phyloP scores from a whole-genome alignment of 2,888 invertebrate genomes.

The Caprella mutica region DNA sequence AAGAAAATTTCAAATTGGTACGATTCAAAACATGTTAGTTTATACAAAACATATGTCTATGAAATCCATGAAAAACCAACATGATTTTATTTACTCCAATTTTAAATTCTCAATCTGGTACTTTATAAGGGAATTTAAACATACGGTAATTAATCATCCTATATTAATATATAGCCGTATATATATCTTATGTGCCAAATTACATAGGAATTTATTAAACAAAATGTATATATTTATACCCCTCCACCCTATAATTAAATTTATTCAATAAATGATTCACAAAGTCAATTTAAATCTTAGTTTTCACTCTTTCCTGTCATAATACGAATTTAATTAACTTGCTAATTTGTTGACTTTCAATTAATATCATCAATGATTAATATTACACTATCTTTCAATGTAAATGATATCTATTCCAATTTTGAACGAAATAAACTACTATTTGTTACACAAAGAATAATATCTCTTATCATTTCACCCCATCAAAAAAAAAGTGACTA shows the following conservation, averaged over 20 bases:
- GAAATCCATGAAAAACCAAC: background rate
- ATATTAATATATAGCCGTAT: background rate
- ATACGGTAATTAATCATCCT: background rate
- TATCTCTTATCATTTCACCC: too few species aligned
- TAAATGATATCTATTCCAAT: too few species aligned
- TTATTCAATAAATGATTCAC: background rate
- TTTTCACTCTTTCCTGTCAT: too few species aligned
- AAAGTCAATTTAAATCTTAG: background rate
- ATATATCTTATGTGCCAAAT: background rate
- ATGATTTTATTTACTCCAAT: background rate
- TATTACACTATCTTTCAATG: too few species aligned
- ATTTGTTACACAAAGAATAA: too few species aligned
- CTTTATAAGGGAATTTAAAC: background rate
- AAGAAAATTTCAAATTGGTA: background rate
- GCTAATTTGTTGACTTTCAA: too few species aligned
- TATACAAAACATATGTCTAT: background rate
- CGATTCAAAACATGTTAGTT: background rate
- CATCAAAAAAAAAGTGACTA: too few species aligned
- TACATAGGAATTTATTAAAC: background rate
- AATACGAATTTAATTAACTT: too few species aligned
- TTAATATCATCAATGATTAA: too few species aligned
- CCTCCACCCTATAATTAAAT: background rate
- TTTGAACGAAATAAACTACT: too few species aligned
- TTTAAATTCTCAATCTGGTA: background rate
- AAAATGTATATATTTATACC: conserved; percentile 3